Evolutionary conservation across 2,113 vertebrate genomes (phyloP).

Genomic region (Dipodomys merriami): DNA sequence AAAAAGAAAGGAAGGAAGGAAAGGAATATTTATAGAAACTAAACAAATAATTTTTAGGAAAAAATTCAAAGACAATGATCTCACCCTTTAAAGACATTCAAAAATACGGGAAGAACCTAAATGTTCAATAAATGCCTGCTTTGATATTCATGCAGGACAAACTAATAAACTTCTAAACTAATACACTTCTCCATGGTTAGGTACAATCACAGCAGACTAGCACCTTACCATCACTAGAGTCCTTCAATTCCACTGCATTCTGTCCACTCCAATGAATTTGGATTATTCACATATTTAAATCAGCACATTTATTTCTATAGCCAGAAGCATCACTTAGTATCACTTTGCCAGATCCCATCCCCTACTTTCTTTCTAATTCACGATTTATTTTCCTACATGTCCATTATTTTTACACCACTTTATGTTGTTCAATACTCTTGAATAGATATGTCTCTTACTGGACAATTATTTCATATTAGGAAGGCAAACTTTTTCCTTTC

Average conservation of each 20-base stretch:
- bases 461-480: slow-evolving; percentile 49
- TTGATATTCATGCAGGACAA: not conserved
- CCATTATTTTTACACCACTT: slow-evolving; percentile 23
- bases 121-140: not conserved
- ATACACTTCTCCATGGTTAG: not conserved
- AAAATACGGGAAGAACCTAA: not conserved
- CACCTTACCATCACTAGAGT: not conserved
- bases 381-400: not conserved
- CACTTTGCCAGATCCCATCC: not conserved
- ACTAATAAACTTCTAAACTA: not conserved
- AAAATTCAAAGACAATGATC: not conserved
- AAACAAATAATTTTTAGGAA: not conserved
- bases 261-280: not conserved
- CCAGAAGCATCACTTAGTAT: not conserved
- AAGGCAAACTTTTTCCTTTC: not conserved
- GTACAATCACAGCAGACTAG: not conserved
- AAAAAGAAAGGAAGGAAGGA: not conserved
- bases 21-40: not conserved
- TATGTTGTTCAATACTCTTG: slow-evolving; percentile 8
- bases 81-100: slow-evolving; percentile 6
- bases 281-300: slow-evolving; percentile 3
- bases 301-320: slow-evolving; percentile 35
- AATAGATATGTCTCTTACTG: not conserved
- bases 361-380: not conserved
- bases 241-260: not conserved